Base-by-base conservation (phyloP, 2,797 vertebrate species). In the Loriculus beryllinus region DNA sequence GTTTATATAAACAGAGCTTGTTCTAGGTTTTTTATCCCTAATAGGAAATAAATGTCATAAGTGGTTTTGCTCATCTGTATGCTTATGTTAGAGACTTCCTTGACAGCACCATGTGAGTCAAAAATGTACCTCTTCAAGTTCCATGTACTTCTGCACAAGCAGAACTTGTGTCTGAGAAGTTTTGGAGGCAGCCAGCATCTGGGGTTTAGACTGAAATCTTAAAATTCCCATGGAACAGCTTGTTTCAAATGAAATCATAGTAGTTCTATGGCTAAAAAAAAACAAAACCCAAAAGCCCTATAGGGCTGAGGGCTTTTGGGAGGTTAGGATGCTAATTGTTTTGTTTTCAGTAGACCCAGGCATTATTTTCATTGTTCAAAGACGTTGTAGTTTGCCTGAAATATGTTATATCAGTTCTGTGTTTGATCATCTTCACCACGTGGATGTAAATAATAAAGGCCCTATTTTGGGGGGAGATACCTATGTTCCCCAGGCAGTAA, bases 1-100 rank as follows among this genome's bases (percentile, higher is more conserved):
- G 47, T 84, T 95, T 86, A 82, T 92, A 56, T 92, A 56, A 82
- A 79, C 63, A 76, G 67, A 90, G n/a, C 54, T 72, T 90, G 69
- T 85, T 94, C 57, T 62, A 81, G 33, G 51, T 84, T 79, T 63
- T 86, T 88, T n/a, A 49, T 70, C 70, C 75, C 48, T 74, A 40
- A 51, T 2, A 17, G 59, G 83, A 90, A 92, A 88, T 63, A 83
- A 90, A 90, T 81, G 77, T 69, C 45, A 1, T 70, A 47, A 95
- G 56, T 69, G 63, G 39, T 88, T 88, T 93, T 88, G 78, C 59
- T 96, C 74, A 67, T 72, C 67, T 88, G 35, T 88, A 47, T 77
- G 14, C 56, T 93, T 85, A 10, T 1, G 21, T 67, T 74, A 74
- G 78, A 49, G 29, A 83, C 86, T 84, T 82, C 70, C 48, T 70